These are phyloP conservation scores for Phrynosoma blainvillii DNA, from an alignment of 2,113 vertebrate genomes.

Conservation along the genomic window DNA sequence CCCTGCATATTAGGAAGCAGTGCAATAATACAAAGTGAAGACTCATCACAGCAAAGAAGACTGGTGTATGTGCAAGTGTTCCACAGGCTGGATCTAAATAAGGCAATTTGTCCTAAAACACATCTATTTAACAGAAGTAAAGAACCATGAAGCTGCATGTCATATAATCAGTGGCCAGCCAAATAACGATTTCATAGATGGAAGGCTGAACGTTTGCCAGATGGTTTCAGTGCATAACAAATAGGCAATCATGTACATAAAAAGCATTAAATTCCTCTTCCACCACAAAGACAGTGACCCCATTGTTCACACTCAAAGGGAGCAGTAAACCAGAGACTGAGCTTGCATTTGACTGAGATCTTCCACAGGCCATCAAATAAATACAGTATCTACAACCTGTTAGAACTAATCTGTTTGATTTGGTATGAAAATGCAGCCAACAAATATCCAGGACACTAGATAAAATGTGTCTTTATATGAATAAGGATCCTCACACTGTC, in stretches of 20 bases:
- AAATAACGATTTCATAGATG: slow-evolving; percentile 79
- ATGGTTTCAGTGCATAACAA: slow-evolving; percentile 70
- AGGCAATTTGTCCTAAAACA: slow-evolving; percentile 62
- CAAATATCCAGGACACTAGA: neutral
- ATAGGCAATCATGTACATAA: slow-evolving; percentile 69
- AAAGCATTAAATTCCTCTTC: slow-evolving; percentile 71
- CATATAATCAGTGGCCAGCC: slow-evolving; percentile 70
- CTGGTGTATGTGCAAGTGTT: slow-evolving; percentile 28
- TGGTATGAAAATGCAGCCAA: neutral
- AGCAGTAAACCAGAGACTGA: slow-evolving; percentile 41
- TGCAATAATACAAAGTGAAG: slow-evolving; percentile 19
- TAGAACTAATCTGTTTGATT: neutral
- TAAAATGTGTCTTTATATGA: neutral
- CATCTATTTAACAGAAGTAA: slow-evolving; percentile 72
- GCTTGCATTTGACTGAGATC: slow-evolving; percentile 30
- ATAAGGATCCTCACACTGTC: neutral
- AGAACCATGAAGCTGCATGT: slow-evolving; percentile 66
- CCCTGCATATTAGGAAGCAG: neutral
- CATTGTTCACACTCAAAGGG: slow-evolving; percentile 62
- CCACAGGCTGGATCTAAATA: slow-evolving; percentile 52
- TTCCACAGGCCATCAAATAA: slow-evolving; percentile 41
- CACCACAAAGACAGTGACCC: slow-evolving; percentile 60
- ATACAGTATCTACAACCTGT: neutral
- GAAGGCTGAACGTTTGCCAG: slow-evolving; percentile 77
- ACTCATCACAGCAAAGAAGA: slow-evolving; percentile 6